A percentile compares a stretch with the other conserved stretches of the same genome.
phyloP scores from a whole-genome alignment of 2,888 invertebrate species.

The Esperia sulphurella region DNA sequence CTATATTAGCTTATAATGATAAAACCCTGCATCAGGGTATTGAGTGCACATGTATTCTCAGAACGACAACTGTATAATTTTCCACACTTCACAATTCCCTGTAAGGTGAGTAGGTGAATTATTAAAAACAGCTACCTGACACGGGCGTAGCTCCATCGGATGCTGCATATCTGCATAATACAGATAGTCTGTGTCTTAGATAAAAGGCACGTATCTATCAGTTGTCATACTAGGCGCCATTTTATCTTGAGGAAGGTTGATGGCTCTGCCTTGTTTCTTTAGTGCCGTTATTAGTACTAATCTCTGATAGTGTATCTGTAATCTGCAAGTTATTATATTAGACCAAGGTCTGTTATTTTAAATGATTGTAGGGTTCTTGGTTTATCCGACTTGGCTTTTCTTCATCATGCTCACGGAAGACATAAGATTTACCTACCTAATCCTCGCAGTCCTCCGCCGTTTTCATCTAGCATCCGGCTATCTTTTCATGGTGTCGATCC shows the following conservation, averaged over 20 bases:
- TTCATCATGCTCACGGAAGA: no score
- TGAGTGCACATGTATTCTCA: not conserved
- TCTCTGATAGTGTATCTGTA: slow-evolving; percentile 28
- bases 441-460: no score
- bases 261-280: slow-evolving; percentile 27
- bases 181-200: slow-evolving; percentile 19
- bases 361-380: no score
- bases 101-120: slow-evolving; percentile 15
- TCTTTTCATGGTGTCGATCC: no score
- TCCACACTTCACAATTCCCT: slow-evolving; percentile 2
- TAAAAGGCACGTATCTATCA: slow-evolving; percentile 11
- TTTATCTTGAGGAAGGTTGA: slow-evolving; percentile 36
- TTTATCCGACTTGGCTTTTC: no score
- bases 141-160: slow-evolving; percentile 13
- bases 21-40: slow-evolving; percentile 1
- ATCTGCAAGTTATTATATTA: no score
- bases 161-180: slow-evolving; percentile 33
- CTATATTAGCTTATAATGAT: not conserved
- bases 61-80: slow-evolving; percentile 5
- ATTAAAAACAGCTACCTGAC: slow-evolving; percentile 23
- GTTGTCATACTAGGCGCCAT: slow-evolving; percentile 33
- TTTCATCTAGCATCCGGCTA: no score
- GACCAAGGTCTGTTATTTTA: no score
- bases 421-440: no score
- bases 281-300: slow-evolving; percentile 35